Evolutionary conservation across 2,113 vertebrate genomes (phyloP).

Genomic region (Stigmatopora argus): DNA sequence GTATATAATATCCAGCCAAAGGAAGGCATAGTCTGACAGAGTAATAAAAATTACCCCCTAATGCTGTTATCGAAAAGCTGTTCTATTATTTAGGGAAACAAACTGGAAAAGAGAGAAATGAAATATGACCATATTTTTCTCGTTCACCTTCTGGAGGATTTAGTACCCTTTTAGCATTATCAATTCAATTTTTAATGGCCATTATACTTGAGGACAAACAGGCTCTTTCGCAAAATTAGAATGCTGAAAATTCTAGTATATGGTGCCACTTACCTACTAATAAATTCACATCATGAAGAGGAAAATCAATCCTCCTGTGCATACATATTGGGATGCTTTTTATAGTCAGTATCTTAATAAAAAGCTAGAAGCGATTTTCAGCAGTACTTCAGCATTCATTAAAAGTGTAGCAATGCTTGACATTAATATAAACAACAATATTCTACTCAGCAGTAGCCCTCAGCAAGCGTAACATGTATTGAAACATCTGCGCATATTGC

Average conservation of each 20-base stretch:
- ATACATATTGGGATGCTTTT: conserved; percentile 2
- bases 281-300: neutral
- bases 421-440: conserved; percentile 60
- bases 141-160: neutral
- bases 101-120: neutral
- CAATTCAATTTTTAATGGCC: neutral
- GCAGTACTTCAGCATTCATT: conserved; percentile 26
- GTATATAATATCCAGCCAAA: neutral
- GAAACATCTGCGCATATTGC: conserved; percentile 47
- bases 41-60: neutral
- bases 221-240: neutral
- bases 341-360: neutral
- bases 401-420: conserved; percentile 40
- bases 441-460: conserved; percentile 46
- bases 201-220: neutral
- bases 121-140: neutral
- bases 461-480: conserved; percentile 35
- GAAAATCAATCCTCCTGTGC: neutral
- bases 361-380: conserved; percentile 1
- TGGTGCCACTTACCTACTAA: neutral
- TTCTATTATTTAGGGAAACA: neutral
- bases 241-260: neutral
- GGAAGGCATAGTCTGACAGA: neutral
- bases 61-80: neutral
- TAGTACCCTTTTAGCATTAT: neutral